Evolutionary conservation across 2,797 vertebrate species (phyloP), one percentile per base, ranked within the genome.

Genomic region (Girardinus metallicus): DNA sequence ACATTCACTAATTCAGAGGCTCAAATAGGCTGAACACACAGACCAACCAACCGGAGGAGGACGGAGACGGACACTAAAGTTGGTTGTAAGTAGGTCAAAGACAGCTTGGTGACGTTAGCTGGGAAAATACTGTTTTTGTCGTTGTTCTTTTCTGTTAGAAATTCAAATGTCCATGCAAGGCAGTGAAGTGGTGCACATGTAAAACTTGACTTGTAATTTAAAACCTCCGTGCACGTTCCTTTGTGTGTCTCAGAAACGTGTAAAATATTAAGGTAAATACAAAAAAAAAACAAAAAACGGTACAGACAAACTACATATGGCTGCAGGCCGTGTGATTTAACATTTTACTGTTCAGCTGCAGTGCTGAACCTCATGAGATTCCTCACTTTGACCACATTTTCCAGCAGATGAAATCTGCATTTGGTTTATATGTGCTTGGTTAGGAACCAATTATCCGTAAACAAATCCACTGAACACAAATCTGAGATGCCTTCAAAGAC

Each of bases 1-100:
- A 0, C 97, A 98, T 94, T 94, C 97, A 88, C 96, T 99, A 21
- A 95, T 99, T 5, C 98, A 99, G 89, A 94, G 98, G 51, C 96
- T 99, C 91, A 99, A 98, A 95, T 99, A 96, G 97, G 80, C 21
- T 6, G 1, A 29, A 47, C 39, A 12, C 62, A 73, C 34, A 60
- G 68, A 70, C 74, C 73, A 76, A 74, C 60, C 80, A 49, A 85
- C 9, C 36, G 43, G 60, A 5, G 64, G 76, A 16, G 75, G 36
- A 68, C 76, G 13, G 13, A 60, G 26, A 83, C 36, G 6, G 66
- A 82, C 79, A 76, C 64, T 66, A 34, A 81, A 72, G 75, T 62
- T 6, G 23, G 75, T 51, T 60, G 60, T 26, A 41, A 79, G 44
- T 53, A 47, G 21, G 51, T 89, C 51, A 53, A 80, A 74, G 34